phyloP scores from a whole-genome alignment of 2,113 vertebrate genomes.

The Rallus limicola region DNA sequence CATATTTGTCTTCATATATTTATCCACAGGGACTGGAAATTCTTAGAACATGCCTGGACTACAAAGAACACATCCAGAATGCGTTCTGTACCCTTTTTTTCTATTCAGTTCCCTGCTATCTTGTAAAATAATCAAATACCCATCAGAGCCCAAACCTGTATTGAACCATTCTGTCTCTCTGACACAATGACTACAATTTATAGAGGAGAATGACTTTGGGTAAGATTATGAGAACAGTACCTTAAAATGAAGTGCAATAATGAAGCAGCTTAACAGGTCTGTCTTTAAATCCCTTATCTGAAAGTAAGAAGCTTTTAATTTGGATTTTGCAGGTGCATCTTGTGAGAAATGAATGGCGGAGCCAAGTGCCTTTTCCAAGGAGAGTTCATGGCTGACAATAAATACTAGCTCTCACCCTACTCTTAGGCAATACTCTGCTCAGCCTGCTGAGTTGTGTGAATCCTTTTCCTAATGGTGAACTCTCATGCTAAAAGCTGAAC shows the following conservation, averaged over 20 bases:
- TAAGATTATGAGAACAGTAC: not conserved
- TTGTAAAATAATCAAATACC: not conserved
- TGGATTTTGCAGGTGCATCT: not conserved
- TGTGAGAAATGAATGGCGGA: not conserved
- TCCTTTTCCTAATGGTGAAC: not conserved
- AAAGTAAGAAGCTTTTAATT: not conserved
- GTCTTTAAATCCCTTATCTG: not conserved
- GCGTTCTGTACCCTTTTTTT: not conserved
- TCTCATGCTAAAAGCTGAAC: not conserved
- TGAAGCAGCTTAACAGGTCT: not conserved
- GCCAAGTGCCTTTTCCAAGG: not conserved
- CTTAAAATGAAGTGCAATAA: not conserved
- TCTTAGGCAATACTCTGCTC: not conserved
- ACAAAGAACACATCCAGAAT: not conserved
- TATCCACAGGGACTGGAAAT: not conserved
- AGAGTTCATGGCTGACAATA: not conserved
- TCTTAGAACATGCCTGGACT: not conserved
- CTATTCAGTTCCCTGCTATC: not conserved
- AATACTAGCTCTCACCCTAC: not conserved
- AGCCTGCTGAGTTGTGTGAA: not conserved
- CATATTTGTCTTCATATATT: not conserved
- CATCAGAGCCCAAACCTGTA: not conserved
- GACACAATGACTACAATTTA: not conserved
- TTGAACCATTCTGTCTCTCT: not conserved
- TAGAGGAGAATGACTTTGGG: not conserved